phyloP scores from a whole-genome alignment of 2,113 vertebrate species.

The Struthio camelus region DNA sequence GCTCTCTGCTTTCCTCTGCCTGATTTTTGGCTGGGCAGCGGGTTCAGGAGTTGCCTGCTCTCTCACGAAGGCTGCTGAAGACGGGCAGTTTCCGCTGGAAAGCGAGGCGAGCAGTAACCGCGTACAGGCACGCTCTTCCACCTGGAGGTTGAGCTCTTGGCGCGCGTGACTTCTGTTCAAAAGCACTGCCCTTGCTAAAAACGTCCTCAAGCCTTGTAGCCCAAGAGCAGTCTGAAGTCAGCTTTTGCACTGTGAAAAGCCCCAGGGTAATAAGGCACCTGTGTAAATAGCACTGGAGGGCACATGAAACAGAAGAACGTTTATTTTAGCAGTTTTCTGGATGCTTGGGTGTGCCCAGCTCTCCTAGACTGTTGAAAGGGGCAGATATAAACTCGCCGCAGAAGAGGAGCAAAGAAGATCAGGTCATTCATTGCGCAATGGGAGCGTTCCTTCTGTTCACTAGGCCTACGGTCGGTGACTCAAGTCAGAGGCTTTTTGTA shows the following conservation, averaged over 20 bases:
- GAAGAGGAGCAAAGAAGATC: not conserved
- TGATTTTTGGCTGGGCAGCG: not conserved
- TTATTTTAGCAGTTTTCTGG: not conserved
- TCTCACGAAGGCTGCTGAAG: not conserved
- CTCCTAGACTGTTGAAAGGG: not conserved
- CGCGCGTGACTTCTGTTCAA: not conserved
- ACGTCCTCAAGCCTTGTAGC: not conserved
- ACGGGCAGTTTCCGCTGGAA: not conserved
- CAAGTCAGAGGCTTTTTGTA: not conserved
- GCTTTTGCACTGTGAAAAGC: not conserved
- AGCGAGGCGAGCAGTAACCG: not conserved
- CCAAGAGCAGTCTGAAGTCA: not conserved
- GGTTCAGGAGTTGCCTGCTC: not conserved
- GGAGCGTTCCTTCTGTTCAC: not conserved
- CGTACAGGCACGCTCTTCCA: not conserved
- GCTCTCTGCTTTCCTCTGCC: not conserved
- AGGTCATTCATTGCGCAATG: not conserved
- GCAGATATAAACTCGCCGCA: not conserved
- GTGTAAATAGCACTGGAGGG: not conserved
- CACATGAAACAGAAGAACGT: not conserved
- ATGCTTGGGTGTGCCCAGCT: not conserved
- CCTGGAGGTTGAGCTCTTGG: not conserved
- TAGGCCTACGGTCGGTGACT: not conserved
- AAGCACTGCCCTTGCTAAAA: not conserved
- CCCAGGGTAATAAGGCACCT: not conserved